phyloP scores from a whole-genome alignment of 2,113 vertebrate species.

The Balaenoptera acutorostrata region DNA sequence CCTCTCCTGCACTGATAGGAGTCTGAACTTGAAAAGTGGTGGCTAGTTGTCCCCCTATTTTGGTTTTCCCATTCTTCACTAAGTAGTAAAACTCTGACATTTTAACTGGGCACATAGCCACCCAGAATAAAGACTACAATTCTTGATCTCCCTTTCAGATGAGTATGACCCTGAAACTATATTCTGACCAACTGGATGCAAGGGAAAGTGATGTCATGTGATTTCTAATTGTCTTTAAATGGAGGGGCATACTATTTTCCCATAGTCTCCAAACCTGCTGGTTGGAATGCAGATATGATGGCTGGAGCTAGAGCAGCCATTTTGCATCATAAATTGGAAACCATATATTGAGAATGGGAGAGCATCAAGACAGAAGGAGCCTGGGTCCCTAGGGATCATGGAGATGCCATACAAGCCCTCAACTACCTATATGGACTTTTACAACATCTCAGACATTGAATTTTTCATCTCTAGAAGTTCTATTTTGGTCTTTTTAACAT shows the following conservation, averaged over 20 bases:
- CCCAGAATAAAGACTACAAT: not conserved
- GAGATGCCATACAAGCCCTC: not conserved
- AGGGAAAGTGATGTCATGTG: not conserved
- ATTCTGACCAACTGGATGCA: not conserved
- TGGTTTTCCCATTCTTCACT: not conserved
- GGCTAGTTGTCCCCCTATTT: not conserved
- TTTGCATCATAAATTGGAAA: conserved; percentile 2
- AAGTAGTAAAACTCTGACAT: not conserved
- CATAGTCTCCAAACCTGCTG: not conserved
- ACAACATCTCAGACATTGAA: not conserved
- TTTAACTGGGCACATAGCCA: not conserved
- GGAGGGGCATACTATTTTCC: not conserved
- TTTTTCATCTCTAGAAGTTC: not conserved
- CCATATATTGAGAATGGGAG: not conserved
- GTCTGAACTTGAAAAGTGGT: not conserved
- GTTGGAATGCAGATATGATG: not conserved
- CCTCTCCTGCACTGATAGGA: not conserved
- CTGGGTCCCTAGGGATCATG: not conserved
- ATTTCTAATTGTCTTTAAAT: conserved; percentile 26
- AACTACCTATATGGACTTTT: not conserved
- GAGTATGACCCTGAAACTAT: not conserved
- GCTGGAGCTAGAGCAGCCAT: not conserved
- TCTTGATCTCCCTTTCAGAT: conserved; percentile 30
- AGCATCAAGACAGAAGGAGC: not conserved
- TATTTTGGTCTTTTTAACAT: not conserved